These are phyloP conservation scores for Nothoprocta pentlandii DNA, from an alignment of 2,113 vertebrate genomes.

Conservation along the genomic window DNA sequence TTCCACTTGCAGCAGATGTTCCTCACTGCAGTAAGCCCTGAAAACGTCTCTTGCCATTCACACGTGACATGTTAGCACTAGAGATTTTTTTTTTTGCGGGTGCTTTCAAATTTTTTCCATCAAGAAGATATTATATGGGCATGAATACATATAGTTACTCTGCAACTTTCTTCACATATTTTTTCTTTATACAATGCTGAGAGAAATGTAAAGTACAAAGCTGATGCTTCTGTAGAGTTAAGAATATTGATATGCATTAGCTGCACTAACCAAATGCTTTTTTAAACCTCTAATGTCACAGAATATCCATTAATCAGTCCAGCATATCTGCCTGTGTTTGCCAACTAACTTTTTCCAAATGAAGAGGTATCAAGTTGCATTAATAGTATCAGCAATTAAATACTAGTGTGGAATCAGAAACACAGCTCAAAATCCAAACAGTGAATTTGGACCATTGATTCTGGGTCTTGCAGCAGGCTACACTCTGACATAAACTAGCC, in stretches of 20 bases:
- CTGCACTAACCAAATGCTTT: neutral
- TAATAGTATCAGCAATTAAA: slow-evolving; percentile 17
- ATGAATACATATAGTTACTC: neutral
- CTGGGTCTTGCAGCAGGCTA: neutral
- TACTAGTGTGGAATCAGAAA: neutral
- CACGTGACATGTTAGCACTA: neutral
- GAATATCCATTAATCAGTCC: slow-evolving; percentile 52
- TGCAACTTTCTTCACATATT: neutral
- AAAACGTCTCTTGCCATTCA: neutral
- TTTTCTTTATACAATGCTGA: neutral
- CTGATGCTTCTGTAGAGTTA: neutral
- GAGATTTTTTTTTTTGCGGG: neutral
- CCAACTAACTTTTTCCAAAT: slow-evolving; percentile 17
- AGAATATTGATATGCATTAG: slow-evolving; percentile 37
- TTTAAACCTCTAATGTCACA: slow-evolving; percentile 19
- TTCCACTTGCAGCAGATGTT: neutral
- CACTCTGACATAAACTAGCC: neutral
- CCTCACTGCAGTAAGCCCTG: neutral
- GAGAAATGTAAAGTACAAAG: neutral
- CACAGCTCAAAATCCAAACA: neutral
- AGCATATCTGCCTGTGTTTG: slow-evolving; percentile 26
- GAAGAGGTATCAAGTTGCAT: slow-evolving; percentile 13
- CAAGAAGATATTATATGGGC: neutral
- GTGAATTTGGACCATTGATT: neutral
- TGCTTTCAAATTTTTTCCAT: neutral